Percentiles rank a stretch among this genome's conserved stretches.
Conservation (phyloP, 2,797 vertebrate species). For the Gymnoscopelus braueri region DNA sequence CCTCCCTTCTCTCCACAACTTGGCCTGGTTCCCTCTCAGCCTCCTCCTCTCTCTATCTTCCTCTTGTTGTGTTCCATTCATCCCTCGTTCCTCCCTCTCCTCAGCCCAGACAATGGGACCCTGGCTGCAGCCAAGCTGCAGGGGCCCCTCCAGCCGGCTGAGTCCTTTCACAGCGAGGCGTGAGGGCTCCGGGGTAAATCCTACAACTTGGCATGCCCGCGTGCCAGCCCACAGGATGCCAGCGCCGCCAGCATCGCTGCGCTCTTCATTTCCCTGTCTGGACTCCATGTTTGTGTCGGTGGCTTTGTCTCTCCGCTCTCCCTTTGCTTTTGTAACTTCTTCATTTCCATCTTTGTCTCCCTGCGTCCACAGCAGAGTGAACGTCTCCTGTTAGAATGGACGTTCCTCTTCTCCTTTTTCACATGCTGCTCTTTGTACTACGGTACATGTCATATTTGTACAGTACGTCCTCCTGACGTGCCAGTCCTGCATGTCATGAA, state of each 20-base stretch:
- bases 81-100: conserved; percentile 23
- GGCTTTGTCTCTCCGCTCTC: conserved; percentile 48
- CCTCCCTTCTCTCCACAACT: conserved; percentile 40
- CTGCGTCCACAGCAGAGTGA: too few relatives aligned
- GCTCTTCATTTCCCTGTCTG: conserved; percentile 70
- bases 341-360: conserved; percentile 45
- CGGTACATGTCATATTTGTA: too few relatives aligned
- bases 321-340: conserved; percentile 34
- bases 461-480: too few relatives aligned
- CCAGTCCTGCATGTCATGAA: too few relatives aligned
- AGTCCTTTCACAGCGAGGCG: conserved; percentile 81
- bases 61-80: conserved; percentile 56
- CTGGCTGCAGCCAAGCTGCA: conserved; percentile 60
- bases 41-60: conserved; percentile 23
- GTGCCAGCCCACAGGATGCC: conserved; percentile 78
- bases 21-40: conserved; percentile 56
- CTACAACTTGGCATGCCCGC: conserved; percentile 83
- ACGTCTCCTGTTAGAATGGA: too few relatives aligned
- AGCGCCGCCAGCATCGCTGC: conserved; percentile 76
- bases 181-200: conserved; percentile 84
- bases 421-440: too few relatives aligned
- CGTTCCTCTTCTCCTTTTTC: too few relatives aligned
- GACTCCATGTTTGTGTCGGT: conserved; percentile 51
- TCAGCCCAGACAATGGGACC: conserved; percentile 72
- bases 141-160: conserved; percentile 74